Evolutionary conservation across 2,113 vertebrate genomes (phyloP), one percentile per base, ranked within the genome.

Genomic region (Peromyscus leucopus): DNA sequence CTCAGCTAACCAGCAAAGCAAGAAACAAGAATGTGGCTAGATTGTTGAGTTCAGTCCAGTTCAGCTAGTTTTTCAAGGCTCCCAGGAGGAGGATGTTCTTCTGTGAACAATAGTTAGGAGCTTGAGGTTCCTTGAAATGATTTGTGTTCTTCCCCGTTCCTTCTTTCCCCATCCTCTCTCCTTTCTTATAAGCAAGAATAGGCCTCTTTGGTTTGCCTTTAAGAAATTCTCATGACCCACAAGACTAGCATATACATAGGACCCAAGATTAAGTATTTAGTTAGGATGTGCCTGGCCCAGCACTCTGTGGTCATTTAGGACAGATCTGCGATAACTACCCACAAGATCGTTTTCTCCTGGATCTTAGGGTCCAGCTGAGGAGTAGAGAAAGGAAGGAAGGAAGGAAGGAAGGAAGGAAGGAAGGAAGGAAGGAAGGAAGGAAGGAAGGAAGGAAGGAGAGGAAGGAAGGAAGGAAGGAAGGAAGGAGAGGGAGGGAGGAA

Each of bases 21-120:
- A 72, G 16, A 19, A 39, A 15, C 7, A 15, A 4, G 8, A 75
- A 15, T 4, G 16, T 0, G 2, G 21, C 22, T 31, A 26, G 36
- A 51, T 42, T 7, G 8, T 51, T 74, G 19, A 39, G 71, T 39
- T 72, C 36, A n/a, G 26, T 42, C 51, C 19, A 5, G 46, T 46
- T 72, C 63, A 75, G 13, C 76, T 55, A 88, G 61, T 31, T 11
- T 4, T 80, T 15, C 16, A 76, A 48, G 33, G 72, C 6, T 59
- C 21, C n/a, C 16, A 51, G 28, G 33, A 93, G 21, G 51, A 78
- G 46, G n/a, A 33, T n/a, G 80, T 13, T 85, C 28, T 75, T 61
- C 2, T 76, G 26, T 22, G 26, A 87, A 91, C 19, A 84, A 76
- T 3, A 5, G 12, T 51, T 80, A 57, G n/a, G 28, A 67, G 4